Percentiles rank a stretch among this genome's conserved stretches.
These are phyloP conservation scores for Apocheima hispidaria DNA, from an alignment of 2,888 invertebrate genomes.

Conservation along the genomic window DNA sequence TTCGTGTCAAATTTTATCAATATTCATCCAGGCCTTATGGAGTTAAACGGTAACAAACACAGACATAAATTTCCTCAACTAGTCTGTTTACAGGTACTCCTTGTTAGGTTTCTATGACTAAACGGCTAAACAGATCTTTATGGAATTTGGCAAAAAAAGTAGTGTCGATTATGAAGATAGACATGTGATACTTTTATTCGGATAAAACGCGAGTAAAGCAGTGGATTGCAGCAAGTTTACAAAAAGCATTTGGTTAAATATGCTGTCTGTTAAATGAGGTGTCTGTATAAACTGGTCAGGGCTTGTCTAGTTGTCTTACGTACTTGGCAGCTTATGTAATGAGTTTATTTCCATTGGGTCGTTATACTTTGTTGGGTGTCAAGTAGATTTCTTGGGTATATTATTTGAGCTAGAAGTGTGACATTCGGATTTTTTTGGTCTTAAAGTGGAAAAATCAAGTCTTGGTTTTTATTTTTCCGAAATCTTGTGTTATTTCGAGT, in stretches of 20 bases:
- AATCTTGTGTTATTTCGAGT: no score
- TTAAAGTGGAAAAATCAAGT: no score
- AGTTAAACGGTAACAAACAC: not conserved
- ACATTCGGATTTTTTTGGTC: no score
- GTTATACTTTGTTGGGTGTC: not conserved
- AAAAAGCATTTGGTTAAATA: not conserved
- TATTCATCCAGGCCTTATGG: not conserved
- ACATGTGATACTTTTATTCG: not conserved
- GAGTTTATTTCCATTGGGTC: not conserved
- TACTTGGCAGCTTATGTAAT: not conserved
- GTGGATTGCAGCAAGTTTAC: not conserved
- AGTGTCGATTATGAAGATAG: not conserved
- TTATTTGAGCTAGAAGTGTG: no score
- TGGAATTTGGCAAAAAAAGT: not conserved
- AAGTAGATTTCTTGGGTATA: no score
- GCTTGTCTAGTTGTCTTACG: not conserved
- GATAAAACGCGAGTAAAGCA: not conserved
- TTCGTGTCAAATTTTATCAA: not conserved
- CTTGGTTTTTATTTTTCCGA: no score
- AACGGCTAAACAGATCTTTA: not conserved
- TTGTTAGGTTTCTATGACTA: not conserved
- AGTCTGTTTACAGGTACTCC: rapidly evolving
- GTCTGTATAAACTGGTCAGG: not conserved
- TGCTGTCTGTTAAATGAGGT: not conserved
- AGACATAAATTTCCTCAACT: not conserved